Evolutionary conservation across 1,140 invertebrate genomes (phyloP).

Genomic region (Drosophila sp.): DNA sequence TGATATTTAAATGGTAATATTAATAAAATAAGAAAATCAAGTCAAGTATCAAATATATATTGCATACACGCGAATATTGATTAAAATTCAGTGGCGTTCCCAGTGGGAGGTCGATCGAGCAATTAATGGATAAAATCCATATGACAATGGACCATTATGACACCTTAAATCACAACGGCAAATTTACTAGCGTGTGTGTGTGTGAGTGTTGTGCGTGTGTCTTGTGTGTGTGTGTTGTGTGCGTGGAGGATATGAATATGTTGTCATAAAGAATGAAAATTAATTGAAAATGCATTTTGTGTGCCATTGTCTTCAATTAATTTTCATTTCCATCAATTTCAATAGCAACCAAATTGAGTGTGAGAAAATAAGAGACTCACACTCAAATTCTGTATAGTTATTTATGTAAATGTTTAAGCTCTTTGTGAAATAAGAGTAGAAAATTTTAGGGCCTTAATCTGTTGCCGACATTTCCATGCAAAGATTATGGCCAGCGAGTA

Average conservation of each 20-base stretch:
- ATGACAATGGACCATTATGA: constrained; percentile 69
- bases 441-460: no score
- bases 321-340: constrained; percentile 69
- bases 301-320: constrained; percentile 79
- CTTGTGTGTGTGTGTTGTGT: constrained; percentile 27
- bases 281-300: constrained; percentile 79
- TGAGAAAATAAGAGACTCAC: constrained; percentile 10
- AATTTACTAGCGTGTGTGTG: constrained; percentile 45
- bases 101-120: constrained; percentile 26
- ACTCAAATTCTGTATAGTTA: neutral
- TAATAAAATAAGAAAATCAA: constrained; percentile 45
- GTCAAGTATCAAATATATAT: constrained; percentile 38
- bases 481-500: neutral
- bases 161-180: constrained; percentile 76
- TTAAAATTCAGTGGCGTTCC: constrained; percentile 40
- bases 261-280: constrained; percentile 67
- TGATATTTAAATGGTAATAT: constrained; percentile 38
- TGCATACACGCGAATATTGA: constrained; percentile 28
- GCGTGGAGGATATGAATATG: constrained; percentile 37
- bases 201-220: constrained; percentile 21
- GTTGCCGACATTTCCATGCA: no score
- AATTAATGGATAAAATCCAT: constrained; percentile 67
- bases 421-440: no score
- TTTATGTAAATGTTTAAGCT: constrained; percentile 1
- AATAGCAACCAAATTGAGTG: constrained; percentile 55